phyloP scores from a whole-genome alignment of 1,140 invertebrate species.

The Drosophila pandora region DNA sequence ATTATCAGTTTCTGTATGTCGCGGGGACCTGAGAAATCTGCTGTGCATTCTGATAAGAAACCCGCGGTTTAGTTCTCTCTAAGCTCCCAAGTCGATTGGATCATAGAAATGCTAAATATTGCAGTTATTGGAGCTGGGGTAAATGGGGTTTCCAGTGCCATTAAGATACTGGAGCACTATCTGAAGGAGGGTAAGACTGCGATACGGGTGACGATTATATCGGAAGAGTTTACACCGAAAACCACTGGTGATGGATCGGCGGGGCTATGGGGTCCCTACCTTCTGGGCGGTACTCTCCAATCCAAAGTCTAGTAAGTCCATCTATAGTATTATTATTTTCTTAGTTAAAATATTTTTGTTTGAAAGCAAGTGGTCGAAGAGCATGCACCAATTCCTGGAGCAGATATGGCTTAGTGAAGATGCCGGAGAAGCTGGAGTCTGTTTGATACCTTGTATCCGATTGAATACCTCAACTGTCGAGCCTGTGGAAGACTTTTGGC shows the following conservation, averaged over 20 bases:
- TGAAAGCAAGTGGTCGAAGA: constrained; percentile 86
- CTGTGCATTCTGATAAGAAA: constrained; percentile 9
- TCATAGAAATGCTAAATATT: constrained; percentile 60
- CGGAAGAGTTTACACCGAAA: constrained; percentile 88
- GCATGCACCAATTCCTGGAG: constrained; percentile 86
- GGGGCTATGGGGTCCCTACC: constrained; percentile 90
- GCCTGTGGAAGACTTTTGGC: constrained; percentile 84
- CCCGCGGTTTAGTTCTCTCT: constrained; percentile 8
- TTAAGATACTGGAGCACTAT: constrained; percentile 76
- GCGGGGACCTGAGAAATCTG: neutral
- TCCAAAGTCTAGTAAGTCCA: constrained; percentile 85
- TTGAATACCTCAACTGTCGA: constrained; percentile 80
- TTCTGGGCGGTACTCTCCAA: constrained; percentile 86
- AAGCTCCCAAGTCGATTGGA: constrained; percentile 15
- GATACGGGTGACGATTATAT: constrained; percentile 86
- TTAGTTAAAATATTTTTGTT: neutral
- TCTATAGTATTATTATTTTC: neutral
- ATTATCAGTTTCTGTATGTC: neutral
- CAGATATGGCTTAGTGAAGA: constrained; percentile 87
- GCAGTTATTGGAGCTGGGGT: constrained; percentile 82
- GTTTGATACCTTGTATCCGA: constrained; percentile 85
- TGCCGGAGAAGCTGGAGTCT: constrained; percentile 86
- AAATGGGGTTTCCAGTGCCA: constrained; percentile 78
- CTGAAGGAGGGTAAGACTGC: constrained; percentile 20
- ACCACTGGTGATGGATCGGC: constrained; percentile 92